A percentile compares a stretch with the other conserved stretches of the same genome.
These are phyloP conservation scores for Phylloscopus collybita DNA, from an alignment of 2,797 vertebrate genomes.

Conservation along the genomic window DNA sequence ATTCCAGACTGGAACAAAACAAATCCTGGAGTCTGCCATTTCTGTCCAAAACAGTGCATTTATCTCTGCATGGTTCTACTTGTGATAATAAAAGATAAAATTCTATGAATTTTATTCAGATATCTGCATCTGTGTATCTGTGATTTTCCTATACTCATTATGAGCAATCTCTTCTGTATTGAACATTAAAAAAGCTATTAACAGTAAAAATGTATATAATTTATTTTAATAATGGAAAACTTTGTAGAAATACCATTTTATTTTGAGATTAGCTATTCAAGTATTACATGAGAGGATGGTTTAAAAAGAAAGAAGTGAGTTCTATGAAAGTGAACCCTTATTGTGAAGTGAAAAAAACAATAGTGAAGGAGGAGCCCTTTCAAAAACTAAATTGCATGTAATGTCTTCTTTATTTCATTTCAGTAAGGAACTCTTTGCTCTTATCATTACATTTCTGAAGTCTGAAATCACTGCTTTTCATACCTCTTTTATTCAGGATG, in stretches of 20 bases:
- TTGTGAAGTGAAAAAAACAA: constrained; percentile 21
- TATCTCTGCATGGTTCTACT: background rate
- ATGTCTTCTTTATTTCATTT: constrained; percentile 25
- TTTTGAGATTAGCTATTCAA: constrained; percentile 19
- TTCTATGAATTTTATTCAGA: background rate
- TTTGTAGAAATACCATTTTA: constrained; percentile 6
- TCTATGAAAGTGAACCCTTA: constrained; percentile 23
- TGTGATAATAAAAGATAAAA: background rate
- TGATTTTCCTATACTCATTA: background rate
- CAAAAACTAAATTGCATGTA: constrained; percentile 30
- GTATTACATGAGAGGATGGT: background rate
- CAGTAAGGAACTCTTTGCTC: constrained; percentile 25
- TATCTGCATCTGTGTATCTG: background rate
- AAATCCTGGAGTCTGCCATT: background rate
- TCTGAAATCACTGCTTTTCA: constrained; percentile 41
- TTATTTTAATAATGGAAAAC: background rate
- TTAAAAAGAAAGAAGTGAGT: background rate
- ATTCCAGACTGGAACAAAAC: background rate
- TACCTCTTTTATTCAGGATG: constrained; percentile 9
- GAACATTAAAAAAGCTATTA: background rate
- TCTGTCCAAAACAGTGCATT: background rate
- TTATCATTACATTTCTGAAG: constrained; percentile 29
- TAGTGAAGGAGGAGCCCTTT: constrained; percentile 34
- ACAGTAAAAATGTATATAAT: background rate
- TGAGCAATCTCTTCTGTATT: background rate